These are phyloP conservation scores for Latrodectus elegans DNA, from an alignment of 2,888 invertebrate genomes.

Conservation along the genomic window DNA sequence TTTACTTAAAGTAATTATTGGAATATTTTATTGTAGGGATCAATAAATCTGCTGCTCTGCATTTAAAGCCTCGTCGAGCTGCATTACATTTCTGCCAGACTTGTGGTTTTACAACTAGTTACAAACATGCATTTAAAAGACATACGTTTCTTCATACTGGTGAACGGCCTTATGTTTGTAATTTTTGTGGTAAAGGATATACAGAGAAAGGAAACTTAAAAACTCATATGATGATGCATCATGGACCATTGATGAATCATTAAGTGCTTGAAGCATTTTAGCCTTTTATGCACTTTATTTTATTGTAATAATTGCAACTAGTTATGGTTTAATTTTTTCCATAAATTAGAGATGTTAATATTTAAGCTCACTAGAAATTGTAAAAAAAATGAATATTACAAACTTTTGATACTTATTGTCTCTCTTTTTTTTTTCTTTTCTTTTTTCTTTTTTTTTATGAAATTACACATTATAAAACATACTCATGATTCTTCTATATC, in stretches of 20 bases:
- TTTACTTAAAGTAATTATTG: not conserved
- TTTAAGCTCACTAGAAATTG: too few species aligned
- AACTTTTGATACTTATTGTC: too few species aligned
- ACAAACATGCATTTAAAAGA: conserved; percentile 1
- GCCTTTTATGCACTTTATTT: too few species aligned
- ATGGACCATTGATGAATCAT: not conserved
- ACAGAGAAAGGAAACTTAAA: not conserved
- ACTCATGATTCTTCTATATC: too few species aligned
- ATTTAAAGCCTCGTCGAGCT: not conserved
- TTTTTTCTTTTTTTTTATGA: too few species aligned
- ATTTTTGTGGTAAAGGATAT: not conserved
- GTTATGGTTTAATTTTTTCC: too few species aligned
- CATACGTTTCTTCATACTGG: conserved; percentile 19
- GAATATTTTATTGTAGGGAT: not conserved
- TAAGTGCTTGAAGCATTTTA: too few species aligned
- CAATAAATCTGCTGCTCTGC: not conserved
- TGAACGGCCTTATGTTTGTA: conserved; percentile 7
- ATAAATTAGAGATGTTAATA: too few species aligned
- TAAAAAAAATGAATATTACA: too few species aligned
- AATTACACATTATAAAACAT: too few species aligned
- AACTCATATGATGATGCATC: conserved; percentile 5
- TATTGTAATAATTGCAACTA: too few species aligned
- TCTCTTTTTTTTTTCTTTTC: too few species aligned
- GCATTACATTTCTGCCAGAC: not conserved
- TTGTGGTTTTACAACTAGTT: conserved; percentile 7